phyloP scores from a whole-genome alignment of 2,797 vertebrate species.

The Lophius americanus region DNA sequence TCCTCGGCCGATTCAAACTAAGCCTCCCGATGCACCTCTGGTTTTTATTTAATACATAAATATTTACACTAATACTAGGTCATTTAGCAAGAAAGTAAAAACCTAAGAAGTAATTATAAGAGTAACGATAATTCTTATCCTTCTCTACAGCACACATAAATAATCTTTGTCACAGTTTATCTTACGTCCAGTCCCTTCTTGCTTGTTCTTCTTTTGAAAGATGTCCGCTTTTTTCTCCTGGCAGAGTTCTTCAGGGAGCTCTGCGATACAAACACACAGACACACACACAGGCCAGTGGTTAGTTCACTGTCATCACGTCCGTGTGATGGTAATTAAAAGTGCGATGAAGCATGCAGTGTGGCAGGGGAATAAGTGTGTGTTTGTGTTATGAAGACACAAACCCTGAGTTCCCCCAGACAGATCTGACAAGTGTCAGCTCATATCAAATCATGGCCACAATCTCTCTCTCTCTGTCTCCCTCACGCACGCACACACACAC shows the following conservation, averaged over 20 bases:
- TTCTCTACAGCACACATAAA: no score
- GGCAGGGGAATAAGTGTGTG: constrained; percentile 24
- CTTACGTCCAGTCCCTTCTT: constrained; percentile 96
- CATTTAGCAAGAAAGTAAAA: no score
- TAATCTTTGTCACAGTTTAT: constrained; percentile 24
- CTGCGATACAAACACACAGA: constrained; percentile 72
- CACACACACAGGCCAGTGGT: constrained; percentile 43
- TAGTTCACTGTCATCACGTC: constrained; percentile 57
- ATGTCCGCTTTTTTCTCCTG: constrained; percentile 96
- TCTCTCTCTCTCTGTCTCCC: no score
- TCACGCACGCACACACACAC: not conserved
- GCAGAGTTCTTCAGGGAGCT: constrained; percentile 96
- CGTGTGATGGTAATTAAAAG: constrained; percentile 67
- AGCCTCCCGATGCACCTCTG: no score
- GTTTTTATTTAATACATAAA: no score
- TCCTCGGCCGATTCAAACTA: no score
- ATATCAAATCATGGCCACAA: constrained; percentile 36
- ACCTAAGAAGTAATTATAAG: not conserved
- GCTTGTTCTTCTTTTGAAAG: constrained; percentile 97
- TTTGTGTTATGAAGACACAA: constrained; percentile 27
- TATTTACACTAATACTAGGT: no score
- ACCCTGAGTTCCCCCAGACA: constrained; percentile 35
- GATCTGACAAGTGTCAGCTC: constrained; percentile 55
- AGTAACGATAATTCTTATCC: not conserved
- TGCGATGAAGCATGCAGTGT: constrained; percentile 57